Conservation (phyloP, 2,888 invertebrate genomes). For the Amaurobius ferox region DNA sequence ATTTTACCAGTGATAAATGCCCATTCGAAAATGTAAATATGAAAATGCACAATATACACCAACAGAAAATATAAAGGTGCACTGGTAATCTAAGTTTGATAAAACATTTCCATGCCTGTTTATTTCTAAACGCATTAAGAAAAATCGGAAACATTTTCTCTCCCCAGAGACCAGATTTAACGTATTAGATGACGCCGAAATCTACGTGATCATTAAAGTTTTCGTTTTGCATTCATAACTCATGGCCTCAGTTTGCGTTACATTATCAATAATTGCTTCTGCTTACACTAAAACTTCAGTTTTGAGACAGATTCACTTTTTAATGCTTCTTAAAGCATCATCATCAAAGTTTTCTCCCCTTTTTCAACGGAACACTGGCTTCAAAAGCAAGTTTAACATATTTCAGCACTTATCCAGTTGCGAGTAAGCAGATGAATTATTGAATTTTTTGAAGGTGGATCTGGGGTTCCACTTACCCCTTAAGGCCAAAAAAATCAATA, state of each 20-base stretch:
- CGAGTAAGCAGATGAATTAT: slow-evolving; percentile 66
- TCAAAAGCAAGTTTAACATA: slow-evolving; percentile 62
- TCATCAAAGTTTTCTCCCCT: slow-evolving; percentile 36
- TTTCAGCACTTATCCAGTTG: slow-evolving; percentile 67
- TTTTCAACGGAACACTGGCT: slow-evolving; percentile 58
- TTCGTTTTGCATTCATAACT: slow-evolving; percentile 37
- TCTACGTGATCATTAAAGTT: slow-evolving; percentile 34
- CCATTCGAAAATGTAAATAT: no score
- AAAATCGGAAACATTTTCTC: not conserved
- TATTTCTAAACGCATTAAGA: no score
- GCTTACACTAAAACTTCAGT: slow-evolving; percentile 49
- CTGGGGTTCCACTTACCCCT: slow-evolving; percentile 42
- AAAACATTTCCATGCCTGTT: no score
- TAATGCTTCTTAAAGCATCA: slow-evolving; percentile 60
- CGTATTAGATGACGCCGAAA: not conserved
- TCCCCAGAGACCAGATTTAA: not conserved
- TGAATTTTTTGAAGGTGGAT: slow-evolving; percentile 54
- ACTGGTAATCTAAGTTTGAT: no score
- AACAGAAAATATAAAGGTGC: no score
- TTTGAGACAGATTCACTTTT: slow-evolving; percentile 52
- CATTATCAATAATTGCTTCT: slow-evolving; percentile 55
- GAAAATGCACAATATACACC: no score
- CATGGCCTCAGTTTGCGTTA: slow-evolving; percentile 34
- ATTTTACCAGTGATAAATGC: no score
- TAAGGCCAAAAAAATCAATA: slow-evolving; percentile 63